Conservation (phyloP, 2,888 invertebrate genomes). For the Synanthedon formicaeformis region DNA sequence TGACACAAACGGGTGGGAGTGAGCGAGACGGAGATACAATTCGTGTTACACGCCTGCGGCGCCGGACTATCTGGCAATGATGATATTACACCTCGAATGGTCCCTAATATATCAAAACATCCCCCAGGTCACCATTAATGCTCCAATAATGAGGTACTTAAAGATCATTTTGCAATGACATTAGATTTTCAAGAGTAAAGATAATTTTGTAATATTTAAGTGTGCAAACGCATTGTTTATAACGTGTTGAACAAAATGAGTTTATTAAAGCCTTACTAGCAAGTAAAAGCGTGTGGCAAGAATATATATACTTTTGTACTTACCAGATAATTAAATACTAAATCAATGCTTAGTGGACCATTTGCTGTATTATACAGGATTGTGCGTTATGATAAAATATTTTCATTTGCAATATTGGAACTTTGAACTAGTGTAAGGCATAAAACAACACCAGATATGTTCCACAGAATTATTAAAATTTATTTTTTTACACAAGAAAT, state of each 20-base stretch:
- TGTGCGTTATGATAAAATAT: too few relatives aligned
- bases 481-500: too few relatives aligned
- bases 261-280: constrained; percentile 40
- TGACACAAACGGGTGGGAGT: constrained; percentile 2
- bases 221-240: constrained; percentile 42
- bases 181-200: constrained; percentile 4
- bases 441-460: too few relatives aligned
- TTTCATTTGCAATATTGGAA: too few relatives aligned
- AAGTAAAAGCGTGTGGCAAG: constrained; percentile 10
- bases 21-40: constrained; percentile 14
- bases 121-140: constrained; percentile 12
- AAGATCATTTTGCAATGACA: constrained; percentile 9
- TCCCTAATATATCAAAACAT: constrained; percentile 25
- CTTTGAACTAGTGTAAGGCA: too few relatives aligned
- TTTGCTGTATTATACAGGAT: too few relatives aligned
- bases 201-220: constrained; percentile 17
- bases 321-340: not conserved
- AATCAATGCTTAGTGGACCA: too few relatives aligned
- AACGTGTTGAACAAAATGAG: constrained; percentile 51
- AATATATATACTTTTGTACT: not conserved
- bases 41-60: constrained; percentile 42
- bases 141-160: constrained; percentile 20
- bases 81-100: constrained; percentile 40
- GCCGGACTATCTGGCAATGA: constrained; percentile 41
- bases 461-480: too few relatives aligned